These are phyloP conservation scores for Cliona cf. orientalis DNA, from an alignment of 37 sponge, comb jelly and placozoan species.

Conservation along the genomic window DNA sequence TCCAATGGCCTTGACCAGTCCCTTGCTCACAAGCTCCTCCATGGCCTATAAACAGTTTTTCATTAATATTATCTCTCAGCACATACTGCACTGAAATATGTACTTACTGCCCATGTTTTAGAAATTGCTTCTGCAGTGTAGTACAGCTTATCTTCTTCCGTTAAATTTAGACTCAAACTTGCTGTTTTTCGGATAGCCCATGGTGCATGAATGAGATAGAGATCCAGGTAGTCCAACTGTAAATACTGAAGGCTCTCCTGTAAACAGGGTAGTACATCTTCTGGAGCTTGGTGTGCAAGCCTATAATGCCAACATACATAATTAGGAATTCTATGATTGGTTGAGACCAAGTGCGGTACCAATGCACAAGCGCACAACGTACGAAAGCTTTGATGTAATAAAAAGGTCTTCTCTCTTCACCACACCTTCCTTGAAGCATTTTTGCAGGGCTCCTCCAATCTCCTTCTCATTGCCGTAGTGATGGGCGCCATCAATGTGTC, in stretches of 20 bases:
- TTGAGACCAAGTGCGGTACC: no score
- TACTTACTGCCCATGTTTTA: slow-evolving; percentile 56
- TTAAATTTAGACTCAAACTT: background rate
- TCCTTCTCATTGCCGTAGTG: slow-evolving; percentile 88
- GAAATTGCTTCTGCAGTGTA: slow-evolving; percentile 46
- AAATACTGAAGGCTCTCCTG: slow-evolving; percentile 79
- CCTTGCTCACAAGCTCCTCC: slow-evolving; percentile 70
- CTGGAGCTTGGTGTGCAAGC: slow-evolving; percentile 52
- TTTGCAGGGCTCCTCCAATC: slow-evolving; percentile 83
- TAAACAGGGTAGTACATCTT: slow-evolving; percentile 69
- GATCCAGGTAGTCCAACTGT: slow-evolving; percentile 89
- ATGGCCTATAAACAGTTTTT: slow-evolving; percentile 39
- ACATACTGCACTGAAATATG: background rate
- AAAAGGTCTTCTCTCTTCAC: slow-evolving; percentile 88
- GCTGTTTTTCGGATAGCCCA: slow-evolving; percentile 21
- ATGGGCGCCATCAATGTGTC: slow-evolving; percentile 92
- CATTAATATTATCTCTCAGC: background rate
- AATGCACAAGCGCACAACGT: slow-evolving; percentile 5
- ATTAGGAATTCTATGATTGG: no score
- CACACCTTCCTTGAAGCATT: slow-evolving; percentile 81
- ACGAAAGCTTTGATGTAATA: slow-evolving; percentile 90
- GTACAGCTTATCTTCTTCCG: slow-evolving; percentile 59
- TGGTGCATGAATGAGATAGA: slow-evolving; percentile 90
- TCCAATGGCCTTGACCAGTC: slow-evolving; percentile 77
- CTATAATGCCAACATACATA: slow-evolving; percentile 3